phyloP scores from a whole-genome alignment of 2,888 invertebrate species.

The Ormyrus rosae region DNA sequence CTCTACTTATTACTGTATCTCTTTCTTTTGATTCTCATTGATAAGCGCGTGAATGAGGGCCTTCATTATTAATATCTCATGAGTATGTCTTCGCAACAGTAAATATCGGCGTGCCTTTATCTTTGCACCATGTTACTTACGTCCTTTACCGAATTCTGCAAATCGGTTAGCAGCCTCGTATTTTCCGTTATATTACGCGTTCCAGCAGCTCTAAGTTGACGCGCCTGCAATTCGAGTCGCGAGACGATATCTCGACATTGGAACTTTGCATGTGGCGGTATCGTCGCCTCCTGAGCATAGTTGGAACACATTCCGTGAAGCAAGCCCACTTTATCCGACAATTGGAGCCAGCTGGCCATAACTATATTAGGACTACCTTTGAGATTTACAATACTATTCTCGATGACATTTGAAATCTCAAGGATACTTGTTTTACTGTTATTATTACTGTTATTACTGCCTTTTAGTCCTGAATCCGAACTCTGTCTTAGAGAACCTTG shows the following conservation, averaged over 20 bases:
- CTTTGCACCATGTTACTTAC: slow-evolving; percentile 86
- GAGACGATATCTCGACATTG: slow-evolving; percentile 87
- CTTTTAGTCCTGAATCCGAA: slow-evolving; percentile 39
- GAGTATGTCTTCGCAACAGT: neutral
- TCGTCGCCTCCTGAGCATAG: slow-evolving; percentile 87
- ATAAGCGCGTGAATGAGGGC: slow-evolving; percentile 9
- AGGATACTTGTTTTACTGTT: slow-evolving; percentile 78
- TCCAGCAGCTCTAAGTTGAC: slow-evolving; percentile 83
- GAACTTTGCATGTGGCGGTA: slow-evolving; percentile 92
- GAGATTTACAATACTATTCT: slow-evolving; percentile 81
- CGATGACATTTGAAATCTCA: slow-evolving; percentile 82
- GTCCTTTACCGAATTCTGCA: slow-evolving; percentile 84
- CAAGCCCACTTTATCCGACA: slow-evolving; percentile 88
- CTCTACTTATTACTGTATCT: slow-evolving; percentile 11
- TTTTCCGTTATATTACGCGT: slow-evolving; percentile 83
- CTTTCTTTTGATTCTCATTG: slow-evolving; percentile 44
- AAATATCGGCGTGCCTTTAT: slow-evolving; percentile 68
- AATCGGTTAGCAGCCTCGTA: slow-evolving; percentile 83
- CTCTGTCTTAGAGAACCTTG: slow-evolving; percentile 17
- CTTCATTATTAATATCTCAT: slow-evolving; percentile 13
- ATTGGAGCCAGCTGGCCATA: slow-evolving; percentile 86
- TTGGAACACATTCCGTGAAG: slow-evolving; percentile 89
- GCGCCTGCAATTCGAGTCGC: slow-evolving; percentile 83
- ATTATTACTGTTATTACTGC: slow-evolving; percentile 35
- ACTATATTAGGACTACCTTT: slow-evolving; percentile 77